Evolutionary conservation across 2,888 invertebrate species (phyloP).

Genomic region (Phorcus lineatus): DNA sequence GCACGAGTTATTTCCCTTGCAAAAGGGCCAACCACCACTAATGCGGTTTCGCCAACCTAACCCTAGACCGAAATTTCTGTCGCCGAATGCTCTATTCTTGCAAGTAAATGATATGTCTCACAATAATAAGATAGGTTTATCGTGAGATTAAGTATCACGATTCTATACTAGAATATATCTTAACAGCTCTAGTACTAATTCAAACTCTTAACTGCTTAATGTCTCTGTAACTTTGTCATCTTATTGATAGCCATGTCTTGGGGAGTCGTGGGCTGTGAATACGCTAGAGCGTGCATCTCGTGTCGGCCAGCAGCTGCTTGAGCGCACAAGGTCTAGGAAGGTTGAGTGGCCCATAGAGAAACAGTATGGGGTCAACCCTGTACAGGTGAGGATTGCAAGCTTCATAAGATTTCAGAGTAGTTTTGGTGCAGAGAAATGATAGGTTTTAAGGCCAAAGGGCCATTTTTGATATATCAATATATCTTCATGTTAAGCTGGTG

Average conservation of each 20-base stretch:
- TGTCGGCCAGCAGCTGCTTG: slow-evolving; percentile 42
- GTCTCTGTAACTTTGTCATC: background rate
- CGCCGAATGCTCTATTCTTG: too few relatives aligned
- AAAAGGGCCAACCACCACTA: too few relatives aligned
- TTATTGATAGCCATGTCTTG: slow-evolving; percentile 35
- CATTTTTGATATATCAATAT: background rate
- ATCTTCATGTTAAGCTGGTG: background rate
- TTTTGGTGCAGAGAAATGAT: background rate
- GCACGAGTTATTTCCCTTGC: too few relatives aligned
- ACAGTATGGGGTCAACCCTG: slow-evolving; percentile 12
- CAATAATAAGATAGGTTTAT: too few relatives aligned
- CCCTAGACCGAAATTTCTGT: too few relatives aligned
- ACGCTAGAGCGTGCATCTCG: slow-evolving; percentile 41
- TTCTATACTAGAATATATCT: too few relatives aligned
- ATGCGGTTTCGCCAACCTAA: too few relatives aligned
- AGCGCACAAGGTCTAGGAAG: slow-evolving; percentile 39
- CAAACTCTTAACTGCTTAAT: too few relatives aligned
- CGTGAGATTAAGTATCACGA: too few relatives aligned
- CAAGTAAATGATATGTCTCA: too few relatives aligned
- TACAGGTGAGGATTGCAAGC: too few relatives aligned
- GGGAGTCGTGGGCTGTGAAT: slow-evolving; percentile 46
- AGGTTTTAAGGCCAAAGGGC: slow-evolving; percentile 17
- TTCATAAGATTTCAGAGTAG: background rate
- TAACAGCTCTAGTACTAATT: too few relatives aligned
- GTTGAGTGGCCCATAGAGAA: slow-evolving; percentile 46